These are phyloP conservation scores for Antheraea yamamai DNA, from an alignment of 2,888 invertebrate species.

Conservation along the genomic window DNA sequence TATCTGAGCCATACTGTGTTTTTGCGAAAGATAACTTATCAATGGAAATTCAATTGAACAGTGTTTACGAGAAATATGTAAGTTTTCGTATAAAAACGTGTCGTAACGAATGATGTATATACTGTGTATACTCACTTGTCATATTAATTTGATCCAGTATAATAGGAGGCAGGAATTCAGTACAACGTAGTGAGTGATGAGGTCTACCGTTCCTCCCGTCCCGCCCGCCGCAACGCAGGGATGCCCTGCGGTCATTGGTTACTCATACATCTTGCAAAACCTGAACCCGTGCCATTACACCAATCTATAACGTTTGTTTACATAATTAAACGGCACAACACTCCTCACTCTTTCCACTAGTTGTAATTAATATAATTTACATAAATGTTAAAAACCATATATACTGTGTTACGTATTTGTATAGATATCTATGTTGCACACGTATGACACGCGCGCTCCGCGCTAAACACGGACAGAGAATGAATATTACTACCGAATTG, in stretches of 20 bases:
- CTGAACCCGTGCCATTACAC: constrained; percentile 58
- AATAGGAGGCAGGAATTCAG: constrained; percentile 45
- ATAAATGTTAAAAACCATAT: constrained; percentile 34
- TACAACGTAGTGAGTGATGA: constrained; percentile 45
- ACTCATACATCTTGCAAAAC: constrained; percentile 70
- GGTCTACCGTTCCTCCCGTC: constrained; percentile 53
- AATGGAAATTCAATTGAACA: constrained; percentile 18
- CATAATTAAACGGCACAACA: constrained; percentile 51
- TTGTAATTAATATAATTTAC: constrained; percentile 33
- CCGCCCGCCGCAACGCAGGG: constrained; percentile 54
- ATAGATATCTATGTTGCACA: constrained; percentile 41
- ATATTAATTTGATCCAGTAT: constrained; percentile 44
- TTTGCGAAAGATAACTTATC: constrained; percentile 32
- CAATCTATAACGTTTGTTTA: constrained; percentile 50
- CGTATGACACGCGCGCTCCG: constrained; percentile 49
- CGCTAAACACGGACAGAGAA: constrained; percentile 57
- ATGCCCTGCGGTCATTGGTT: constrained; percentile 72
- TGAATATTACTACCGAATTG: constrained; percentile 62
- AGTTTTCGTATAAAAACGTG: neutral
- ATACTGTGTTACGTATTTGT: constrained; percentile 34
- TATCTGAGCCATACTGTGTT: constrained; percentile 26
- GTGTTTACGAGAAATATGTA: constrained; percentile 19
- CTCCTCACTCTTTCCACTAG: constrained; percentile 41
- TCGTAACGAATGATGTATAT: constrained; percentile 21
- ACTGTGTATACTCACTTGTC: constrained; percentile 50